Conservation (phyloP, 1,140 invertebrate species). For the Microvelia longipes region DNA sequence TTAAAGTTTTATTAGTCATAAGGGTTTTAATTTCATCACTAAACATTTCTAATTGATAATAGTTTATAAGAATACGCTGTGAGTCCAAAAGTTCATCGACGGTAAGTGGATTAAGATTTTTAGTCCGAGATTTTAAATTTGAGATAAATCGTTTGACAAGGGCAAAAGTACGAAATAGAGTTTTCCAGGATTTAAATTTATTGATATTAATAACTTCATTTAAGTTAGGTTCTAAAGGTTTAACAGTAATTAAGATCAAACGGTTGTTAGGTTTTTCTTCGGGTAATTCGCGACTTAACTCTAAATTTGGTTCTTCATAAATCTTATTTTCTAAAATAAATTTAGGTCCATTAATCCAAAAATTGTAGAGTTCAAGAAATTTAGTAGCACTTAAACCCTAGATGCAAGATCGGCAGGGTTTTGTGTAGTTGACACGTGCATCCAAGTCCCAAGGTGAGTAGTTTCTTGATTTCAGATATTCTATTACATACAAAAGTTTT, state of each 20-base stretch:
- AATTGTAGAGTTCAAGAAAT: background rate
- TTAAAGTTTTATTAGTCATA: background rate
- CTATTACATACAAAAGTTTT: background rate
- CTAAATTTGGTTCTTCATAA: background rate
- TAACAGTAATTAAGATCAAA: background rate
- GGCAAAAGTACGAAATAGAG: background rate
- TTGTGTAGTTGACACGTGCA: background rate
- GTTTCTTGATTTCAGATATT: constrained; percentile 1
- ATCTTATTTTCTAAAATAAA: background rate
- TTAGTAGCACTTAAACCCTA: background rate
- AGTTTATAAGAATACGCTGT: background rate
- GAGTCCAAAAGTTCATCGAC: background rate
- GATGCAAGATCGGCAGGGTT: background rate
- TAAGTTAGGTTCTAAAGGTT: background rate
- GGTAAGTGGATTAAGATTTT: background rate
- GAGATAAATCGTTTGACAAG: background rate
- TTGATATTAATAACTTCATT: background rate
- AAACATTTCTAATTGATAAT: background rate
- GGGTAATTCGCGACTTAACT: background rate
- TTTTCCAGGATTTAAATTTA: background rate
- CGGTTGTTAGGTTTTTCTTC: background rate
- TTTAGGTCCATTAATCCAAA: background rate
- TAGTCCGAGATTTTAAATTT: background rate
- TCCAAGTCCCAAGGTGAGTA: background rate
- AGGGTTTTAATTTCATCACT: background rate